Conservation (phyloP, 2,888 invertebrate genomes). For the Ochropleura plecta region DNA sequence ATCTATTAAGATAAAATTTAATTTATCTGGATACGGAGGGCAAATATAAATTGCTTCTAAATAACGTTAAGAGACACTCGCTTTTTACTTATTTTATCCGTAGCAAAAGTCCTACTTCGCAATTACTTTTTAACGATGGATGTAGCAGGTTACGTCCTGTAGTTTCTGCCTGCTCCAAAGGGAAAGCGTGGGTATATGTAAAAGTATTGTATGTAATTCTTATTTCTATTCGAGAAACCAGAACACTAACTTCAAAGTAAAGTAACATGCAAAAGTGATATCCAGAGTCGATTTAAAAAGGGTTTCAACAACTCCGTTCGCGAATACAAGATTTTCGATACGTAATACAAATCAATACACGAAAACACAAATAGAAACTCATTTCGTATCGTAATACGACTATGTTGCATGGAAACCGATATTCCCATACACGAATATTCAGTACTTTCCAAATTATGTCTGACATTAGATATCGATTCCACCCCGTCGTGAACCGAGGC, state of each 20-base stretch:
- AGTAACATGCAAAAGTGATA: not conserved
- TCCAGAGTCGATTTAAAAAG: not conserved
- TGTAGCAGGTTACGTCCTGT: not conserved
- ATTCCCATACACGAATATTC: slow-evolving; percentile 20
- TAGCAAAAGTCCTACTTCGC: not conserved
- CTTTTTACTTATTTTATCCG: not conserved
- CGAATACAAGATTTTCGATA: not conserved
- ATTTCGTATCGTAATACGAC: slow-evolving; percentile 29
- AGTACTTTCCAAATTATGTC: slow-evolving; percentile 27
- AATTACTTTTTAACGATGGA: not conserved
- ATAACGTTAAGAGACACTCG: not conserved
- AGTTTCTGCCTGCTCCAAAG: not conserved
- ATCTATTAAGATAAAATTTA: slow-evolving; percentile 9
- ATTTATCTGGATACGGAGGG: not conserved
- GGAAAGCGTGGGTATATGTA: not conserved
- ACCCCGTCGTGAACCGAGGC: slow-evolving; percentile 32
- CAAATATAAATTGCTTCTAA: slow-evolving; percentile 20
- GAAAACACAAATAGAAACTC: slow-evolving; percentile 34
- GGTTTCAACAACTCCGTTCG: not conserved
- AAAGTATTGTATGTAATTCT: not conserved
- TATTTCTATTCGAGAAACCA: not conserved
- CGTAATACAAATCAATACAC: slow-evolving; percentile 39
- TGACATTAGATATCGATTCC: slow-evolving; percentile 35
- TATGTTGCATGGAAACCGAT: slow-evolving; percentile 36
- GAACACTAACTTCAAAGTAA: not conserved